Conservation (phyloP, 2,797 vertebrate genomes). For the Ctenopoma kingsleyae region DNA sequence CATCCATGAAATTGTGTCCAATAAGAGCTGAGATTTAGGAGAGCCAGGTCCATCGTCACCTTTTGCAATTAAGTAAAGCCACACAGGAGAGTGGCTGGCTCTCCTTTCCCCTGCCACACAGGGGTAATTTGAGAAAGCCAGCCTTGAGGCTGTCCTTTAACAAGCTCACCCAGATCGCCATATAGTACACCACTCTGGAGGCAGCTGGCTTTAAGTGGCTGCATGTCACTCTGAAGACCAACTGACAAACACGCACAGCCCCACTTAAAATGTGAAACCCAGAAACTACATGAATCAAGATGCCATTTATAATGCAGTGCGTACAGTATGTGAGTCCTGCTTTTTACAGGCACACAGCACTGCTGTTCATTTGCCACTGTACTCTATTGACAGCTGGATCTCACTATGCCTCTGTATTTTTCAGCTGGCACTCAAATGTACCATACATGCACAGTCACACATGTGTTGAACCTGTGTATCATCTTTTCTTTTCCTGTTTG, state of each 20-base stretch:
- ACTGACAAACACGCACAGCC: conserved; percentile 66
- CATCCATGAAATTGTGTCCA: conserved; percentile 61
- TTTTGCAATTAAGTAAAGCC: conserved; percentile 69
- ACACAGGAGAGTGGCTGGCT: conserved; percentile 52
- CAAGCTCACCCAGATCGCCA: conserved; percentile 66
- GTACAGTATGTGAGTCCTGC: neutral
- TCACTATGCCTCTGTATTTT: conserved; percentile 24
- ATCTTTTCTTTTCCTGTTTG: conserved; percentile 34
- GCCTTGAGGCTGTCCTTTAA: conserved; percentile 75
- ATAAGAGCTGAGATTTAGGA: conserved; percentile 58
- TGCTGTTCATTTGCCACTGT: conserved; percentile 30
- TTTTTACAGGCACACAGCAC: conserved; percentile 3
- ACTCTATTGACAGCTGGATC: conserved; percentile 58
- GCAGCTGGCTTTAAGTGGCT: conserved; percentile 76
- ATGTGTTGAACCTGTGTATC: conserved; percentile 29
- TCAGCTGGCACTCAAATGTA: conserved; percentile 58
- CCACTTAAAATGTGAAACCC: conserved; percentile 44
- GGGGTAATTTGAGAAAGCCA: conserved; percentile 76
- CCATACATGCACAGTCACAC: conserved; percentile 31
- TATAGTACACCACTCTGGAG: conserved; percentile 47
- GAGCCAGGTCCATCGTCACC: conserved; percentile 50
- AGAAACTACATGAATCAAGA: conserved; percentile 30
- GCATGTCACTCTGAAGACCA: conserved; percentile 63
- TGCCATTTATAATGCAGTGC: conserved; percentile 34
- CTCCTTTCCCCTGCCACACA: conserved; percentile 47